Conservation (phyloP, 2,113 vertebrate genomes). For the Rhinoderma darwinii region DNA sequence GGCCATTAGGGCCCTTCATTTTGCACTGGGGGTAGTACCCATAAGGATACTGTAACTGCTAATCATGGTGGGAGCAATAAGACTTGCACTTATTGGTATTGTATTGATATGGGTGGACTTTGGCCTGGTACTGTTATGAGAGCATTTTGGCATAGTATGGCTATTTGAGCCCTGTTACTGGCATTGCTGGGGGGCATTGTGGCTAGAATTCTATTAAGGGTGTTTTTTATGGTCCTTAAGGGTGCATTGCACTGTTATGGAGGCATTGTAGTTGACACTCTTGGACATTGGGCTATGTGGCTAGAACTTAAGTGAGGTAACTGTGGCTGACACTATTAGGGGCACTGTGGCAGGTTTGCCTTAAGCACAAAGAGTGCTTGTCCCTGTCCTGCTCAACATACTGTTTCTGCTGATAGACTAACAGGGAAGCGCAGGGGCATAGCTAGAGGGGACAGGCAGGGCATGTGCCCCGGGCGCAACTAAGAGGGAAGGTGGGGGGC, state of each 20-base stretch:
- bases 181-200: neutral
- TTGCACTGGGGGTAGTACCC: neutral
- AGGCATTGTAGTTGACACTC: neutral
- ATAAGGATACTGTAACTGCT: neutral
- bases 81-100: neutral
- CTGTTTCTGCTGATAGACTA: too few species aligned
- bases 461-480: too few species aligned
- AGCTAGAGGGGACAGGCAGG: too few species aligned
- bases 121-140: neutral
- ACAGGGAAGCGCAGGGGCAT: too few species aligned
- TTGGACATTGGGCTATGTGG: neutral
- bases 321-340: too few species aligned
- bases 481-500: too few species aligned
- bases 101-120: too few species aligned
- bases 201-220: neutral
- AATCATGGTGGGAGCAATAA: neutral
- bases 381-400: too few species aligned
- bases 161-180: neutral
- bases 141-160: neutral
- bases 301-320: neutral
- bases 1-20: neutral
- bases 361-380: too few species aligned
- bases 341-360: neutral
- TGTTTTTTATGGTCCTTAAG: neutral
- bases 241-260: neutral